Conservation (phyloP, 2,888 invertebrate genomes). For the Eristalinus aeneus region DNA sequence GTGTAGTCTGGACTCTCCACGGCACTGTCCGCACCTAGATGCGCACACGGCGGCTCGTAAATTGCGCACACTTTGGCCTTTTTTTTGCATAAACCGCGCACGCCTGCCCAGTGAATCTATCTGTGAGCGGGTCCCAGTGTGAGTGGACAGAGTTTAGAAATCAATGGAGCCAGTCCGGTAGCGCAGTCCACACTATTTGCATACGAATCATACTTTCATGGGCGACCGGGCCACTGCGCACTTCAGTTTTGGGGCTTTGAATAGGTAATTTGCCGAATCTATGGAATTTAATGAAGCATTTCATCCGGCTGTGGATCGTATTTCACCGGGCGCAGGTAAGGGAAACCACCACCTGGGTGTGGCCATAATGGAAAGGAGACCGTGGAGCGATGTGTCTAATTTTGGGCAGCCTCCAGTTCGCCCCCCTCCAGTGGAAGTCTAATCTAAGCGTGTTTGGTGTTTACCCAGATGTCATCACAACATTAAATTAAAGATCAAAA, state of each 20-base stretch:
- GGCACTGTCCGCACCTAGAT: too few species aligned
- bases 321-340: slow-evolving; percentile 22
- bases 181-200: slow-evolving; percentile 40
- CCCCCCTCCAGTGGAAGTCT: not conserved
- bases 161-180: slow-evolving; percentile 20
- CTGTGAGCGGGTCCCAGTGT: not conserved
- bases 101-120: not conserved
- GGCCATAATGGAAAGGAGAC: not conserved
- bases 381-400: slow-evolving; percentile 17
- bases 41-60: too few species aligned
- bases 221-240: not conserved
- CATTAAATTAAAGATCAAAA: slow-evolving; percentile 49
- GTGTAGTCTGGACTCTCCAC: too few species aligned
- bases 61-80: not conserved
- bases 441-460: slow-evolving; percentile 41
- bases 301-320: slow-evolving; percentile 28
- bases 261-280: slow-evolving; percentile 59
- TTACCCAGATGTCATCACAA: slow-evolving; percentile 47
- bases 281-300: slow-evolving; percentile 60
- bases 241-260: slow-evolving; percentile 14
- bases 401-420: slow-evolving; percentile 11
- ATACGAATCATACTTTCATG: slow-evolving; percentile 34
- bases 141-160: slow-evolving; percentile 24
- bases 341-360: slow-evolving; percentile 29
- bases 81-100: slow-evolving; percentile 1